A percentile compares a stretch with the other conserved stretches of the same genome.
phyloP scores from a whole-genome alignment of 2,797 vertebrate species.

The Eulemur albifrons region DNA sequence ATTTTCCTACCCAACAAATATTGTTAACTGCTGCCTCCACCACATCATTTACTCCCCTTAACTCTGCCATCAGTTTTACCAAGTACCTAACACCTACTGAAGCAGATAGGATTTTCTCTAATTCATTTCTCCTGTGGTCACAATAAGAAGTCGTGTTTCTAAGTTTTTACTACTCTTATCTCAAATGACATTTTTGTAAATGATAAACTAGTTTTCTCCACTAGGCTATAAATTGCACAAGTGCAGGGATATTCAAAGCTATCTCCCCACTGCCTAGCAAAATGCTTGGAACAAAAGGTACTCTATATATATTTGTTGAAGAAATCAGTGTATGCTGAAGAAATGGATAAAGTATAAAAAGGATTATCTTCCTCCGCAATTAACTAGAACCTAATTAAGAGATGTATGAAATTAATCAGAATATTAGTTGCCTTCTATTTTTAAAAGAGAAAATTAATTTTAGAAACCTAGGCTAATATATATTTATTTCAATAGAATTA shows the following conservation, averaged over 20 bases:
- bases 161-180: conserved; percentile 26
- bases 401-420: background rate
- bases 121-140: background rate
- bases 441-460: conserved; percentile 31
- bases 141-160: background rate
- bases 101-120: background rate
- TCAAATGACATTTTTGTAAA: background rate
- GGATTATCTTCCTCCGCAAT: background rate
- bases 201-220: background rate
- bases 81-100: background rate
- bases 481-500: background rate
- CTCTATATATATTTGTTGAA: conserved; percentile 16
- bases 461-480: background rate
- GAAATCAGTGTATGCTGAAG: background rate
- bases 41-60: background rate
- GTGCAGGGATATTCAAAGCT: background rate
- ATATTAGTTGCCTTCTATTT: background rate
- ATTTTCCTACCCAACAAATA: conserved; percentile 9
- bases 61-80: background rate
- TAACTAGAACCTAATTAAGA: conserved; percentile 20
- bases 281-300: background rate
- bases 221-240: background rate
- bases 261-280: background rate
- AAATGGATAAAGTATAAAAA: background rate
- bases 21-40: background rate